Base-by-base conservation (phyloP, 2,888 invertebrate species). In the Alviniconcha strummeri region DNA sequence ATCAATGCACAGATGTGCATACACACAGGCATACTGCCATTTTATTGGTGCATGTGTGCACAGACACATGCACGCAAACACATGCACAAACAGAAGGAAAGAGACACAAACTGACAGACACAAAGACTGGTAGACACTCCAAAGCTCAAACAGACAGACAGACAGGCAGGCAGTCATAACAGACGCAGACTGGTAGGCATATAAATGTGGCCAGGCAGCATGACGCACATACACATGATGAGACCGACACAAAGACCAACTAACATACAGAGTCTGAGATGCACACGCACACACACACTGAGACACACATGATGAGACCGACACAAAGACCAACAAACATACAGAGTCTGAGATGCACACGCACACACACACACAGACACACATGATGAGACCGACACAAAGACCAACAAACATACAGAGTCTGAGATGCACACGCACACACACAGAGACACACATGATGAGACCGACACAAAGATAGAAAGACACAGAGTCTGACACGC, bases 281-380 rank as follows among this genome's bases (percentile, higher is more conserved):
- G 36, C 36, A 36, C 36, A 36, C 36, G 3, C 36, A 36, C 36
- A 36, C n/a, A n/a, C n/a, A n/a, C n/a, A n/a, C n/a, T n/a, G n/a
- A n/a, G n/a, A n/a, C n/a, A n/a, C n/a, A n/a, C n/a, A n/a, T n/a
- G n/a, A n/a, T n/a, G n/a, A 15, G 19, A 19, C 19, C 6, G 8
- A 19, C 57, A 19, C 76, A 7, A n/a, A 76, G 4, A n/a, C 76
- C n/a, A 55, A 57, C 76, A 76, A n/a, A 19, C 57, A 17, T 9
- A 56, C 56, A 57, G 0, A n/a, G 19, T 19, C 55, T 4, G 15
- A 13, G 15, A 4, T 11, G 56, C n/a, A 75, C 55, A 54, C 75
- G 5, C 75, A 75, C 75, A 75, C 75, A 75, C 75, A 75, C 75
- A 75, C 75, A 55, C 75, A 52, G 8, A 52, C 36, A 64, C 9